These are phyloP conservation scores for Diaphora mendica DNA, from an alignment of 2,888 invertebrate species.

Conservation along the genomic window DNA sequence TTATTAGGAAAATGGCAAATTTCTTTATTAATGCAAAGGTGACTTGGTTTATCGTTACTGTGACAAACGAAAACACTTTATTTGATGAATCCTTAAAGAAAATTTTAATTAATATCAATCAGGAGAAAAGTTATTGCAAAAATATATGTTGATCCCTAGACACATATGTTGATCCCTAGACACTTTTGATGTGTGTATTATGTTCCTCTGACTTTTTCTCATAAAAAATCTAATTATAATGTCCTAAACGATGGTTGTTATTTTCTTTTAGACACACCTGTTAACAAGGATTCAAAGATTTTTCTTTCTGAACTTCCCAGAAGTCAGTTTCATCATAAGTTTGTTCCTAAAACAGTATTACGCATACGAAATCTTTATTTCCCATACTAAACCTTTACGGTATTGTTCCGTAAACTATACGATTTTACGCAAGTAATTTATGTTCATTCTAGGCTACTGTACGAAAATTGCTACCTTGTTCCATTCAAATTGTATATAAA, in stretches of 20 bases:
- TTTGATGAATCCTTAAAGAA: too few species aligned
- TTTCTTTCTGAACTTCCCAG: background rate
- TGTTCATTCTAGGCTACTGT: constrained; percentile 10
- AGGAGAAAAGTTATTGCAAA: too few species aligned
- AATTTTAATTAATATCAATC: too few species aligned
- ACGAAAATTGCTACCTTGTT: constrained; percentile 28
- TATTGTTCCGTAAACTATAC: background rate
- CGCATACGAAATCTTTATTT: constrained; percentile 4
- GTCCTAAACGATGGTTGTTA: background rate
- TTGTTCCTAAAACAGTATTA: constrained; percentile 5
- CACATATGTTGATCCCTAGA: too few species aligned
- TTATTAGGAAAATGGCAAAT: too few species aligned
- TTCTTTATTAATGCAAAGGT: too few species aligned
- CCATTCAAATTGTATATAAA: constrained; percentile 31
- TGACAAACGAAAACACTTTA: too few species aligned
- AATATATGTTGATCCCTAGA: too few species aligned
- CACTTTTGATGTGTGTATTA: too few species aligned
- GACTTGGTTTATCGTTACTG: too few species aligned
- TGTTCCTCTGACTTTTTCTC: too few species aligned
- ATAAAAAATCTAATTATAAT: too few species aligned
- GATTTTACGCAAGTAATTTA: constrained; percentile 6
- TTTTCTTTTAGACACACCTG: background rate
- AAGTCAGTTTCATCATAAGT: background rate
- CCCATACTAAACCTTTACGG: background rate
- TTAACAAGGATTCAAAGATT: background rate